Percentiles rank a stretch among this genome's conserved stretches.
phyloP scores from a whole-genome alignment of 2,797 vertebrate genomes.

The Halcyon smyrnensis region DNA sequence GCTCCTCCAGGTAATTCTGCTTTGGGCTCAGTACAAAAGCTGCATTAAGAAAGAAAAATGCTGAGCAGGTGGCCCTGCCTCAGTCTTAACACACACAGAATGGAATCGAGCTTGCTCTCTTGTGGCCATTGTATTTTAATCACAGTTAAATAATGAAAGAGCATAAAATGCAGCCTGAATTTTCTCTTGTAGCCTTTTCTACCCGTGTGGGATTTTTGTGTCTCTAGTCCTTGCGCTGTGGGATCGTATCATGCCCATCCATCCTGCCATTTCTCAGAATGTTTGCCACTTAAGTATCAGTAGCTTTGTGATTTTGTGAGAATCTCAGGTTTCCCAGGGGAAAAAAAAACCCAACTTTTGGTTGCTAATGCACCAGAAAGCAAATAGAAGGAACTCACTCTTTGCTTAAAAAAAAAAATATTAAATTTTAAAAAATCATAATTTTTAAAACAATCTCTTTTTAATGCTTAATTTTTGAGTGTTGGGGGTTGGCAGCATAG shows the following conservation, averaged over 20 bases:
- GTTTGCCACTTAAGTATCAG: not conserved
- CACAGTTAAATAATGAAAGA: constrained; percentile 23
- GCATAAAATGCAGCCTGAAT: not conserved
- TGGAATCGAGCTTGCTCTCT: not conserved
- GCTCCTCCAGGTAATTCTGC: not conserved
- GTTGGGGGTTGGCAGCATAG: not conserved
- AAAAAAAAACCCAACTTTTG: not conserved
- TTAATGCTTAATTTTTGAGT: not conserved
- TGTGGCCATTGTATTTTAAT: not conserved
- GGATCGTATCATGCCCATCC: not conserved
- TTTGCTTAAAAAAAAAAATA: not conserved
- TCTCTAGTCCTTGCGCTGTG: not conserved
- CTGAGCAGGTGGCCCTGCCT: not conserved
- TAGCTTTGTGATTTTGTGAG: not conserved
- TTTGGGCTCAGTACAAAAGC: not conserved
- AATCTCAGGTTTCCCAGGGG: not conserved
- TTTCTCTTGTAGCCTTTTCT: not conserved
- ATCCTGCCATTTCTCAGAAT: not conserved
- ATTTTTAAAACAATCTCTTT: not conserved
- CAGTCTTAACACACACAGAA: not conserved
- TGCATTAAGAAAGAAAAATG: not conserved
- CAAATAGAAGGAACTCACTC: not conserved
- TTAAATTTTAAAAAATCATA: too few species aligned
- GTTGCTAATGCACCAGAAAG: not conserved
- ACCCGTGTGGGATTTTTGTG: not conserved